Base-by-base conservation (phyloP, 2,113 vertebrate species). In the Nycticorax nycticorax region DNA sequence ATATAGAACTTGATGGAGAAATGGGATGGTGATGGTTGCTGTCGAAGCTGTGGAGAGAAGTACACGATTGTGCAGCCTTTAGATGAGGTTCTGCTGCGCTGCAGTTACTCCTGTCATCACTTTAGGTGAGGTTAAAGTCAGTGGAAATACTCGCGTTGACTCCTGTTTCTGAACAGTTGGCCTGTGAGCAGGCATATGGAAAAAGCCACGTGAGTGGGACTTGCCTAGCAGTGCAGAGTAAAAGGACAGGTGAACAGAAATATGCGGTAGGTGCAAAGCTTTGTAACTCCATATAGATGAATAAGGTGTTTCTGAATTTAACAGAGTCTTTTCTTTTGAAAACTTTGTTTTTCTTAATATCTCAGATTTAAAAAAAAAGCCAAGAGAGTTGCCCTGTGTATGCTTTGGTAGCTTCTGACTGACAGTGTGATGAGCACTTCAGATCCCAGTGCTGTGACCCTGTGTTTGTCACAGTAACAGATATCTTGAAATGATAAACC, bases 141-240 rank as follows among this genome's bases (percentile, higher is more conserved):
- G 33, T 28, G 26, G 14, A 33, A 53, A 37, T 17, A 12, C 32
- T 60, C 0, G 1, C 0, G 0, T 17, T 64, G 52, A 50, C 24
- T 66, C 45, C 37, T 48, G 14, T 37, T 88, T 27, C 50, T 77
- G 52, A 33, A 14, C 43, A 55, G 19, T 1, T 76, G 80, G n/a
- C 26, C 33, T 53, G 72, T 37, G 56, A 60, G 32, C 6, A 66
- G 18, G 28, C 35, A 4, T 12, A 5, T 28, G 39, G 48, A n/a
- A 24, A 55, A 35, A 41, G 12, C 27, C n/a, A 3, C 20, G 3
- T 18, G 32, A 45, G 32, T 3, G 0, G n/a, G 26, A 52, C 33
- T 37, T 71, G 10, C 10, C 14, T 32, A 11, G 20, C 30, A 27
- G 74, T 11, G 12, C 28, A 14, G n/a, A 23, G 21, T 23, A 11